Evolutionary conservation across 64 coral and sea anemone species (phyloP), one percentile per base, ranked within the genome.

Genomic region (Astreopora myriophthalma): DNA sequence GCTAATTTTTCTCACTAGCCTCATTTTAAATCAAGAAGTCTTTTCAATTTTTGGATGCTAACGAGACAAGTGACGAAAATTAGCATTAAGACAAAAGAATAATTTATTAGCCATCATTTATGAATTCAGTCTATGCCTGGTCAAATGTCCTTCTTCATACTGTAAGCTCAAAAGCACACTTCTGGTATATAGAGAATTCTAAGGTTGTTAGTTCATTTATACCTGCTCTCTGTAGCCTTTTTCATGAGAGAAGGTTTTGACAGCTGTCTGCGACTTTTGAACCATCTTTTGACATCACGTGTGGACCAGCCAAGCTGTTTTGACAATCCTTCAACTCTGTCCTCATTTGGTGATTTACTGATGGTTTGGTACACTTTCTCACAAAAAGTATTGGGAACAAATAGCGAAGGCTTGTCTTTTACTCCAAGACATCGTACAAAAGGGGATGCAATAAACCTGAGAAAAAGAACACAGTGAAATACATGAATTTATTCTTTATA

Each of bases 201-300:
- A n/a, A n/a, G n/a, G n/a, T 44, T 10, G 6, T 44, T 44, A 44
- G 0, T 44, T 44, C 6, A 26, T 9, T 33, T 57, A 19, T 67
- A 94, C 92, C 95, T 98, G 92, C 95, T 86, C 51, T 90, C 92
- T 36, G 88, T 98, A 32, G 92, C 88, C 31, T 98, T 98, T 40
- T 55, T 89, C 46, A 96, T 28, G 16, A 79, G 48, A 11, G 95
- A 96, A 19, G 92, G 91, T 86, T 81, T 96, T 36, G 86, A 83
- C 46, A 79, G 86, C 68, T 68, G 89, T 7, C 87, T 40, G 26
- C 92, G 84, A 22, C 85, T 86, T 84, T 87, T 94, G 26, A 98
- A 98, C 95, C 95, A 98, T 73, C 88, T 84, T 52, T 94, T 85
- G 20, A 98, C 95, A 68, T 94, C 88, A 60, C 86, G 42, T 51